Percentiles rank a stretch among this genome's conserved stretches.
phyloP scores from a whole-genome alignment of 2,113 vertebrate genomes.

The Xenopus tropicalis region UCB_Xtro_10.0 CM004451.2:60245501-60246000 shows the following conservation, averaged over 20 bases:
- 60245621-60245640: background rate
- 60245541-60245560: no score
- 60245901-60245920: no score
- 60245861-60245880: no score
- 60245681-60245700: background rate
- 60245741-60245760: slow-evolving; percentile 7
- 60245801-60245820: slow-evolving; percentile 29
- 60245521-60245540: no score
- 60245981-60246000: no score
- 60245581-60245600: background rate
- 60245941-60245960: no score
- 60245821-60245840: background rate
- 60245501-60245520: no score
- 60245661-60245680: background rate
- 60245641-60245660: background rate
- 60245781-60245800: slow-evolving; percentile 16
- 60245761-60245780: slow-evolving; percentile 15
- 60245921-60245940: no score
- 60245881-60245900: no score
- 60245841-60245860: background rate
- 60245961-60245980: no score
- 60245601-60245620: background rate
- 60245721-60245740: slow-evolving; percentile 1
- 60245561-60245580: background rate
- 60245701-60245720: slow-evolving; percentile 3